Conservation (phyloP, 2,797 vertebrate species). For the Taenioides sp. region DNA sequence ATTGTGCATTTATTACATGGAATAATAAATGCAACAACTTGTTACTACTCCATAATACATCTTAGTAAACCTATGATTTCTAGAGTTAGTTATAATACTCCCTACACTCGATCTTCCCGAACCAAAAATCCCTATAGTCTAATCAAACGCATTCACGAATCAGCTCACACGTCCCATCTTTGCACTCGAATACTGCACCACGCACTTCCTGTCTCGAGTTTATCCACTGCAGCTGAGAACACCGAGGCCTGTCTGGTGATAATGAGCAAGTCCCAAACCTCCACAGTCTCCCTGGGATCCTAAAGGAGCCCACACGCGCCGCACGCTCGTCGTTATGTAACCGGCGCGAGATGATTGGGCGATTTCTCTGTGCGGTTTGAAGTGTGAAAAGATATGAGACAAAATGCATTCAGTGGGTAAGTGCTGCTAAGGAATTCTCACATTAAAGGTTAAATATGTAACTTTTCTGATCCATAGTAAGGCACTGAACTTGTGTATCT, state of each 20-base stretch:
- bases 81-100: neutral
- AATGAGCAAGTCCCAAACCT: slow-evolving; percentile 33
- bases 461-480: neutral
- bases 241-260: neutral
- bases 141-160: slow-evolving; percentile 4
- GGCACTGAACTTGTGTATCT: too few relatives aligned
- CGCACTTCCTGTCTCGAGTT: slow-evolving; percentile 26
- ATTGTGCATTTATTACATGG: too few relatives aligned
- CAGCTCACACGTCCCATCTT: neutral
- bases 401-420: neutral
- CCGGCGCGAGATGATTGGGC: neutral
- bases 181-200: neutral
- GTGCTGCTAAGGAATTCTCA: neutral
- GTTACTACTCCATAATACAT: too few relatives aligned
- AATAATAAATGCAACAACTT: too few relatives aligned
- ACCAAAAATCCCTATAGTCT: neutral
- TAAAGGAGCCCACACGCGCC: slow-evolving; percentile 26
- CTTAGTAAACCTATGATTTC: neutral
- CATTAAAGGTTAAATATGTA: neutral
- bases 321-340: slow-evolving; percentile 50
- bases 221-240: slow-evolving; percentile 23
- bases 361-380: neutral
- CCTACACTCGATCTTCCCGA: neutral
- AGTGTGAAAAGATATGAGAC: neutral
- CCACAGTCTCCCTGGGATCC: slow-evolving; percentile 16